phyloP scores from a whole-genome alignment of 2,797 vertebrate species.

The Rhynchotus rufescens region DNA sequence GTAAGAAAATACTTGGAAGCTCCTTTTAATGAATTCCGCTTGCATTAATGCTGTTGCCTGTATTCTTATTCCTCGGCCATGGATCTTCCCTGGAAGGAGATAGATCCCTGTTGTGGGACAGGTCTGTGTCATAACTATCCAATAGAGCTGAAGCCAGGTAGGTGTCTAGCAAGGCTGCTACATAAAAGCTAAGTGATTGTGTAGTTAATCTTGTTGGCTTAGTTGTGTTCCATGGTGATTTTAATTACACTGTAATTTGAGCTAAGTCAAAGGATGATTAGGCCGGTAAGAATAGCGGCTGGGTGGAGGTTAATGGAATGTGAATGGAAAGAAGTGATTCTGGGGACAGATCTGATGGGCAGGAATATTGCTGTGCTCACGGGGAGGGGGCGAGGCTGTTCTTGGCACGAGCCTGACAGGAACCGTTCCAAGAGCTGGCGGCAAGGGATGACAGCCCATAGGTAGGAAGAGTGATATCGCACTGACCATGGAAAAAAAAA shows the following conservation, averaged over 20 bases:
- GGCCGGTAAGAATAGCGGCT: slow-evolving; percentile 55
- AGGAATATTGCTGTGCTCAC: neutral
- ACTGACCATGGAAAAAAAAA: neutral
- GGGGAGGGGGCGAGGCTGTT: neutral
- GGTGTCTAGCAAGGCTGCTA: neutral
- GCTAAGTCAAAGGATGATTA: slow-evolving; percentile 62
- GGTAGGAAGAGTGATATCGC: neutral
- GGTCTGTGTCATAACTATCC: neutral
- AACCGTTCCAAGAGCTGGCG: neutral
- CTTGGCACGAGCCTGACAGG: neutral
- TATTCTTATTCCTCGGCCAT: neutral
- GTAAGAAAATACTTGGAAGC: neutral
- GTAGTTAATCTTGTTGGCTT: slow-evolving; percentile 70
- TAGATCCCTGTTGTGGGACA: neutral
- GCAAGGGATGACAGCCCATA: neutral
- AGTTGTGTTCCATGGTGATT: slow-evolving; percentile 68
- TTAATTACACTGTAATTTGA: slow-evolving; percentile 76
- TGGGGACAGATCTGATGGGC: slow-evolving; percentile 31
- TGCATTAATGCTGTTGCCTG: neutral
- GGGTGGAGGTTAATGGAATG: slow-evolving; percentile 56
- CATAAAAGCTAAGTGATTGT: neutral
- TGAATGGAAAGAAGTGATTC: slow-evolving; percentile 32
- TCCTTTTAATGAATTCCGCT: neutral
- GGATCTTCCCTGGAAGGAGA: neutral
- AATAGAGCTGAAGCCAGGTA: slow-evolving; percentile 15